A percentile compares a stretch with the other conserved stretches of the same genome.
Conservation (phyloP, 2,113 vertebrate genomes). For the Cyanocitta stelleri region DNA sequence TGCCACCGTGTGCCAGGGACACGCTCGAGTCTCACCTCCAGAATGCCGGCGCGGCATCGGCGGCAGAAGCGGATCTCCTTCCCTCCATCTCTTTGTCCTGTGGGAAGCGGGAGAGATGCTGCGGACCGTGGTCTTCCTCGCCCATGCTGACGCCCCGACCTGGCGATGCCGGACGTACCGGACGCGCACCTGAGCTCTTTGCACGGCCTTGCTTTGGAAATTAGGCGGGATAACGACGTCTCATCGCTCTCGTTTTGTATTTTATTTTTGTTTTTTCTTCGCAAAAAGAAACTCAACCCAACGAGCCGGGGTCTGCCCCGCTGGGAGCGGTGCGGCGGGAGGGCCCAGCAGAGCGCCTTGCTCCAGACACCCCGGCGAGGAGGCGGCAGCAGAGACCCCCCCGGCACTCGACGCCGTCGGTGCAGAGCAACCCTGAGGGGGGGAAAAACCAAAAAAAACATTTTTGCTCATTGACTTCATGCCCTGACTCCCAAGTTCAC, state of each 20-base stretch:
- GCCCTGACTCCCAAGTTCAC: neutral
- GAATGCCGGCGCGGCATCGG: accelerated
- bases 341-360: neutral
- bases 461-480: neutral
- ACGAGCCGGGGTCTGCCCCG: neutral
- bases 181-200: constrained; percentile 13
- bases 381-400: neutral
- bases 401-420: accelerated
- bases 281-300: neutral
- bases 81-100: neutral
- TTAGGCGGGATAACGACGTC: constrained; percentile 3
- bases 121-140: neutral
- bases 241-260: neutral
- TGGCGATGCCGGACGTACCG: neutral
- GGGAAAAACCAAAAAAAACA: neutral
- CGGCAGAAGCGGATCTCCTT: neutral
- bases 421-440: neutral
- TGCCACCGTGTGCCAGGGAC: neutral
- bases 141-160: neutral
- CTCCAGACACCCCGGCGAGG: neutral
- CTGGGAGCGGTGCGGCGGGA: neutral
- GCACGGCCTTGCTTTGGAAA: constrained; percentile 49
- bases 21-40: neutral
- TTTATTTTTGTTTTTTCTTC: neutral
- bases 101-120: neutral